These are phyloP conservation scores for Drosophila nikananu DNA, from an alignment of 1,140 invertebrate species.

Conservation along the genomic window DNA sequence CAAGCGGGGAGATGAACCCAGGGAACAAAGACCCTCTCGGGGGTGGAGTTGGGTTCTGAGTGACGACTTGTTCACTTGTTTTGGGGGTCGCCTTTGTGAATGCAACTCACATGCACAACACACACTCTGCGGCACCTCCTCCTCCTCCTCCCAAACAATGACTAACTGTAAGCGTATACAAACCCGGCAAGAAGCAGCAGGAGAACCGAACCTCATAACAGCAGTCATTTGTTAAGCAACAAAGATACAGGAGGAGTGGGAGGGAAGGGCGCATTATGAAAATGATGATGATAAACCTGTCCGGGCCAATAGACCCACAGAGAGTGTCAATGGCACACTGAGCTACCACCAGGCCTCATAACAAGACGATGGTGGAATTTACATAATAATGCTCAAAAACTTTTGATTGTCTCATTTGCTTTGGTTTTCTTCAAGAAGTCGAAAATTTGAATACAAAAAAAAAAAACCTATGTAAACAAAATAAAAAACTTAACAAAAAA, in stretches of 20 bases:
- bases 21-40: background rate
- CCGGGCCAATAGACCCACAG: constrained; percentile 41
- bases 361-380: constrained; percentile 50
- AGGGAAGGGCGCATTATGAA: constrained; percentile 43
- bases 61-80: constrained; percentile 32
- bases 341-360: constrained; percentile 16
- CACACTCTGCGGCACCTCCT: background rate
- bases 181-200: constrained; percentile 31
- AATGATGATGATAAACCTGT: constrained; percentile 74
- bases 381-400: constrained; percentile 68
- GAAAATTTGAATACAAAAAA: constrained; percentile 62
- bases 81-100: constrained; percentile 53
- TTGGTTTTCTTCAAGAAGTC: constrained; percentile 62
- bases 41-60: constrained; percentile 19
- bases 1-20: background rate
- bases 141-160: constrained; percentile 38
- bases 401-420: constrained; percentile 45
- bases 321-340: constrained; percentile 68
- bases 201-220: constrained; percentile 56
- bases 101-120: constrained; percentile 37
- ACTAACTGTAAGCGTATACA: constrained; percentile 43
- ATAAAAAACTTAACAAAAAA: constrained; percentile 28
- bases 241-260: constrained; percentile 7
- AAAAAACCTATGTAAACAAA: constrained; percentile 62
- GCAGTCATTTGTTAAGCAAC: constrained; percentile 57